Base-by-base conservation (phyloP, 1,140 invertebrate genomes). In the Sogatella furcifera region DNA sequence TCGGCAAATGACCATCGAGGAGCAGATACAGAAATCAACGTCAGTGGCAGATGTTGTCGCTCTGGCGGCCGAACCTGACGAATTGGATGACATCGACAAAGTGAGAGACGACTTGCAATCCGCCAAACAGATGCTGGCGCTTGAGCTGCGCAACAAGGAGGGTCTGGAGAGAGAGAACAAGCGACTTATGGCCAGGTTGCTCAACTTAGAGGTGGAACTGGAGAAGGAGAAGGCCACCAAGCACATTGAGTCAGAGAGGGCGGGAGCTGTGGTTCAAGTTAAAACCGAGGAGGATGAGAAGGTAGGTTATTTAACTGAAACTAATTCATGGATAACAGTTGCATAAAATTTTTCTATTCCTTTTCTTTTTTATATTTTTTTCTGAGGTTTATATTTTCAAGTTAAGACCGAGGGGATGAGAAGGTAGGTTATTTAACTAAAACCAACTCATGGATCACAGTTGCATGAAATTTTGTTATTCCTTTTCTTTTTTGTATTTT, bases 91-190 rank as follows among this genome's bases (percentile, higher is more conserved):
- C 65, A 92, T 92, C 65, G 90, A 93, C 68, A 89, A 88, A 70
- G 84, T 70, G n/a, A 79, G 90, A 61, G 91, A 94, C 67, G 91
- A 93, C 72, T 77, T 94, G 41, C 90, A 93, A 70, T 92, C 89
- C 59, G 92, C 89, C 1, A 94, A 94, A 74, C 90, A 93, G 74
- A 85, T 93, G 78, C 74, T 94, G 61, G 89, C 90, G 2, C 76
- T 91, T 46, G 91, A 94, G 74, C 73, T 93, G 62, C 80, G 89
- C 69, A 90, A 90, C 68, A 92, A 90, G 70, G 88, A 91, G 71
- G 86, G 88, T 0, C 79, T 90, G 64, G 87, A 89, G 62, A 82
- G 90, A 66, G 90, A 92, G 71, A 94, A 92, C 68, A 90, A 92
- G 70, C 81, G 88, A 65, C 76, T 94, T 31, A 71, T 84, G 71